A percentile compares a stretch with the other conserved stretches of the same genome.
These are phyloP conservation scores for Beris morrisii DNA, from an alignment of 2,888 invertebrate genomes.

Conservation along the genomic window DNA sequence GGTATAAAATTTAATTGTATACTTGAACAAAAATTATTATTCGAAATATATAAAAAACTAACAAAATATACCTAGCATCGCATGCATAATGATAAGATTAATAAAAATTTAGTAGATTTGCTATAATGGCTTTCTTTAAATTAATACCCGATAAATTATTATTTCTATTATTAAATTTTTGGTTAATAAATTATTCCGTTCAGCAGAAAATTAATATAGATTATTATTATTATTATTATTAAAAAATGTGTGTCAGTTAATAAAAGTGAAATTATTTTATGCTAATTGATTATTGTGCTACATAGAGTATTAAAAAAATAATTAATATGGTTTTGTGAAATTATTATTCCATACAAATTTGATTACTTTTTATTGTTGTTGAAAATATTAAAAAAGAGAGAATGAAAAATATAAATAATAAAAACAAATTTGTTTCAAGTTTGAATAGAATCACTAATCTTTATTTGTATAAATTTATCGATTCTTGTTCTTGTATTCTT, in stretches of 20 bases:
- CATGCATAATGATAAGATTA: conserved; percentile 29
- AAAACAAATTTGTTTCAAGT: conserved; percentile 24
- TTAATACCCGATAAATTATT: conserved; percentile 6
- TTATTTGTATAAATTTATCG: conserved; percentile 35
- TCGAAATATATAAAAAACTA: background rate
- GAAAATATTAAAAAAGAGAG: background rate
- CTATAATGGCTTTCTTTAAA: background rate
- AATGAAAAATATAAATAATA: conserved; percentile 14
- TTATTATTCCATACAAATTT: background rate
- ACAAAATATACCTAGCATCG: conserved; percentile 28
- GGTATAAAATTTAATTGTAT: conserved; percentile 2
- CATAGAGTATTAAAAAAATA: too few species aligned
- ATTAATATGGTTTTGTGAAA: background rate
- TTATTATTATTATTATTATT: too few species aligned
- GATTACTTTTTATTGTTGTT: background rate
- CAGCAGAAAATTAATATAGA: background rate
- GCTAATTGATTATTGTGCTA: too few species aligned
- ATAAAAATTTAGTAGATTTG: background rate
- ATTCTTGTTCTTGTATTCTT: conserved; percentile 26
- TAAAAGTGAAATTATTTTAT: too few species aligned
- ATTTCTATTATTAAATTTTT: background rate
- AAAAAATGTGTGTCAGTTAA: background rate
- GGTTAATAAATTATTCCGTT: background rate
- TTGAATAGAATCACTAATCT: conserved; percentile 34
- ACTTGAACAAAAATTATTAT: background rate